Conservation (phyloP, 2,797 vertebrate genomes). For the Lindbergichthys nudifrons region DNA sequence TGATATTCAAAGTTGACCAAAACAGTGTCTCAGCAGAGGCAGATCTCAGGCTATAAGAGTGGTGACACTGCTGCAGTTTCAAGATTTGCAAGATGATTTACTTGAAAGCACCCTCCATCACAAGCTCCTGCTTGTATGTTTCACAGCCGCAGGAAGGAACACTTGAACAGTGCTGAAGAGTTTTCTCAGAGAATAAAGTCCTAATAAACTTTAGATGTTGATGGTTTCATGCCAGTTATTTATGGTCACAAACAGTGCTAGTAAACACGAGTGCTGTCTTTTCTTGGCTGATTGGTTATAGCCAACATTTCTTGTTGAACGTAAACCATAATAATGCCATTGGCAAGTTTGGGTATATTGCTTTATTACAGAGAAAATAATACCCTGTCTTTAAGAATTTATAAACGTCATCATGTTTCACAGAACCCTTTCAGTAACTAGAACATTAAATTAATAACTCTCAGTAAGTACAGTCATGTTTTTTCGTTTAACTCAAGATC, state of each 20-base stretch:
- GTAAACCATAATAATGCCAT: no score
- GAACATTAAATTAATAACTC: neutral
- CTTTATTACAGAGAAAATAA: no score
- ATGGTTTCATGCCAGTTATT: conserved; percentile 10
- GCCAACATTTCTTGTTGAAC: neutral
- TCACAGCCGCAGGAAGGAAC: conserved; percentile 36
- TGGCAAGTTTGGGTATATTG: no score
- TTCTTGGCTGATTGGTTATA: no score
- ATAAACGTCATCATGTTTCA: neutral
- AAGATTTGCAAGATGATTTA: conserved; percentile 55
- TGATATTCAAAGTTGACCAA: conserved; percentile 14
- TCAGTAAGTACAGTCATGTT: neutral
- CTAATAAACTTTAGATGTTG: neutral
- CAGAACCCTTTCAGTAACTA: neutral
- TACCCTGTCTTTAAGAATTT: neutral
- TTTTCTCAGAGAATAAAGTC: conserved; percentile 12
- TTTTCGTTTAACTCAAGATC: neutral
- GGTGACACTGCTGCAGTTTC: conserved; percentile 32
- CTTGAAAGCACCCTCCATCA: conserved; percentile 28
- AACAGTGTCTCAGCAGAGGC: conserved; percentile 14
- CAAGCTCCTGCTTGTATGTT: conserved; percentile 55
- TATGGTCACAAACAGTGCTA: neutral
- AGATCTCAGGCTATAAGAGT: neutral
- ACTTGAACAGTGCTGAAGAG: neutral
- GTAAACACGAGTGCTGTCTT: conserved; percentile 7